phyloP scores from a whole-genome alignment of 2,113 vertebrate genomes.

The Micromys minutus region DNA sequence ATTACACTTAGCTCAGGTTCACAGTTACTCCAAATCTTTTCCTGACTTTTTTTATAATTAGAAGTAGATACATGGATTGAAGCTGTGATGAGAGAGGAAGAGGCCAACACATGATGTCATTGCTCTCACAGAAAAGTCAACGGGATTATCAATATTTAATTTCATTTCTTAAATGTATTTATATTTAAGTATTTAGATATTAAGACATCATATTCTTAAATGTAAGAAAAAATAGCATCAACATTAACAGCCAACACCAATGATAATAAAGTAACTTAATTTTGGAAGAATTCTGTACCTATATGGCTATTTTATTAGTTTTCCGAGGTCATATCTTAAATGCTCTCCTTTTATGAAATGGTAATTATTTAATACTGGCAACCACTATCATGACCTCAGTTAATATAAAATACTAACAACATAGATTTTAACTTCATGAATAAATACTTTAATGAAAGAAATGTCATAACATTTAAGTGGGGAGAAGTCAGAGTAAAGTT shows the following conservation, averaged over 20 bases:
- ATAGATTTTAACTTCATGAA: neutral
- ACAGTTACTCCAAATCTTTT: neutral
- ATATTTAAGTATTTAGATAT: no score
- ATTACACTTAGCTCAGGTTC: neutral
- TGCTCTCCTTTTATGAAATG: neutral
- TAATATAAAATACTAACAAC: conserved; percentile 20
- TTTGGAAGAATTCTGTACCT: neutral
- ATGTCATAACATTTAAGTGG: neutral
- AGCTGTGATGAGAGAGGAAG: no score
- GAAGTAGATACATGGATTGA: neutral
- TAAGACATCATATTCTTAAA: neutral
- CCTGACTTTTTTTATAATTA: neutral
- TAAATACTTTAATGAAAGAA: neutral
- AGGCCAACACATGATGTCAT: neutral
- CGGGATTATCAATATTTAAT: neutral
- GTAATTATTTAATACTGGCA: neutral
- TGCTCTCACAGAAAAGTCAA: neutral
- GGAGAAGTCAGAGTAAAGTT: neutral
- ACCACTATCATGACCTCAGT: conserved; percentile 2
- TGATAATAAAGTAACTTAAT: neutral
- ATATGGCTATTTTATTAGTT: neutral
- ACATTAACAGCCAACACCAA: neutral
- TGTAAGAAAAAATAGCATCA: neutral
- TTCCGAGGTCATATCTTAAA: neutral
- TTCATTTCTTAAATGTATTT: no score